Evolutionary conservation across 2,888 invertebrate species (phyloP), one percentile per base, ranked within the genome.

Genomic region (Hofmannophila pseudospretella): DNA sequence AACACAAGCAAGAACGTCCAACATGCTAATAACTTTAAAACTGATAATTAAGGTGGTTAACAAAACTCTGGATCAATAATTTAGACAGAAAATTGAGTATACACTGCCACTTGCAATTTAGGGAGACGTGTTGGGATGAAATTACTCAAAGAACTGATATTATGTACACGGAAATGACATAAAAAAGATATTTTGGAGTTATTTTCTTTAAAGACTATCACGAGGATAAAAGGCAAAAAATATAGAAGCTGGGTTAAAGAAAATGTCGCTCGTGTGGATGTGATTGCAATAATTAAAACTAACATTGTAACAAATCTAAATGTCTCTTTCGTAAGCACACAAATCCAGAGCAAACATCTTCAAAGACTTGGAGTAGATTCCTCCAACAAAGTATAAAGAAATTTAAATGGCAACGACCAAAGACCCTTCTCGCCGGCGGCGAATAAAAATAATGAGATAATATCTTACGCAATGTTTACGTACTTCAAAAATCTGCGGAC

Each of bases 391-490:
- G 66, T 67, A 66, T 40, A 47, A 43, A 38, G 39, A 47, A 58
- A 67, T 62, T 57, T 52, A 47, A 55, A 50, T 41, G 44, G 47
- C 53, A 42, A 47, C 45, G 38, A 46, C 45, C 41, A 41, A 49
- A 44, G 38, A 43, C 38, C 36, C 36, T 28, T 25, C 36, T 27
- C 45, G 51, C 58, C 52, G 48, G 41, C 43, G 54, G 54, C 54
- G 40, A 52, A 51, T 42, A 47, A 42, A 51, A 49, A 55, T 58
- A 56, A 54, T 51, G 47, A 62, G 62, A 70, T 66, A 51, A 54
- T 61, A 67, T 66, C 63, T 66, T 58, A 49, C 51, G 44, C 56
- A 58, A 63, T 69, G 64, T 68, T 69, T 67, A 63, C 58, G 50
- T 52, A 64, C 62, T 55, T 50, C 32, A 27, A 42, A 58, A 67